Evolutionary conservation across 1,140 invertebrate genomes (phyloP), one percentile per base, ranked within the genome.

Genomic region (Pararge aegeria): DNA sequence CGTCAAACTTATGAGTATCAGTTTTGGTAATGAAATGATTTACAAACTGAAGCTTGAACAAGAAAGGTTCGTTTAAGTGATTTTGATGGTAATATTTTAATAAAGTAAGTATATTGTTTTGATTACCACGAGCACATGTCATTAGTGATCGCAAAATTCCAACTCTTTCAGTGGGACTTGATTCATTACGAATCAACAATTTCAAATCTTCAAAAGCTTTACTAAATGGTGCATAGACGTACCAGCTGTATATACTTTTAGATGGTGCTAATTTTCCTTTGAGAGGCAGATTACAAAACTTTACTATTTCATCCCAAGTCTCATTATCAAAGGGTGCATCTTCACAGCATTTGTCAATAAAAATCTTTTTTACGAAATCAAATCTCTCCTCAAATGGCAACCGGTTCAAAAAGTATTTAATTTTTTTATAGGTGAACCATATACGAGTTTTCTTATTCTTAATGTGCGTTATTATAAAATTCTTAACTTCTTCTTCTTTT

Each of bases 41-140:
- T 13, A 83, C 50, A 52, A 83, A 81, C 6, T 78, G 49, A 13
- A 52, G 56, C 61, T 83, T 82, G 40, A 75, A 79, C 51, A 73
- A 71, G n/a, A 74, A 70, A 0, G 81, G 63, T 62, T 85, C 82
- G 44, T 81, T 83, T 15, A 78, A 73, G 46, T 87, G 79, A 40
- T 77, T 73, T 12, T 80, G 72, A 3, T 59, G 38, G 37, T 74
- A 81, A 67, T 73, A 80, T 51, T 77, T 57, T 5, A 87, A 50
- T 9, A 85, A 3, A 12, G 50, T 55, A 42, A 71, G 56, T 24
- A 83, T 55, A 37, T 78, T 42, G 44, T 73, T 37, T 20, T 40
- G 40, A 53, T 83, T 65, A n/a, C 20, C 18, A 21, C 55, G 40
- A 27, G 78, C 68, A 24, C 67, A 75, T 0, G 15, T 27, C 5